These are phyloP conservation scores for Protobothrops mucrosquamatus DNA, from an alignment of 2,113 vertebrate species.

Conservation along the genomic window DNA sequence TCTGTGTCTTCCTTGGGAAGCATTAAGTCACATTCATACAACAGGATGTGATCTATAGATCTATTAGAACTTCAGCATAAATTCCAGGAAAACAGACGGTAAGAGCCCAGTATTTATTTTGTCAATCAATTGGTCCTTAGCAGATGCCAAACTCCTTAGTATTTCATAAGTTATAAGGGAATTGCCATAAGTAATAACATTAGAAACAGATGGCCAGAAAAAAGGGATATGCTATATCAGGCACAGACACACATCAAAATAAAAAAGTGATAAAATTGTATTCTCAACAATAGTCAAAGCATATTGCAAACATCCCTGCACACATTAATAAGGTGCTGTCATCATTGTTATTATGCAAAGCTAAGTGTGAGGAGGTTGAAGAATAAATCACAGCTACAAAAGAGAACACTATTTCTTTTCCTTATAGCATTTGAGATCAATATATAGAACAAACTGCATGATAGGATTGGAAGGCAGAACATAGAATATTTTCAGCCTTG, in stretches of 20 bases:
- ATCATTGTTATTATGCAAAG: not conserved
- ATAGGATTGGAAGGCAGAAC: not conserved
- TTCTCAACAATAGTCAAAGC: not conserved
- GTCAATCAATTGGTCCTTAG: not conserved
- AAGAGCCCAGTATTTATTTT: not conserved
- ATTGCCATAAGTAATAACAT: not conserved
- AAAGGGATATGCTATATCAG: not conserved
- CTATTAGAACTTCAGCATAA: too few relatives aligned
- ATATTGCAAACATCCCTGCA: not conserved
- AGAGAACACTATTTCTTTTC: not conserved
- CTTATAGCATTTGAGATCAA: not conserved
- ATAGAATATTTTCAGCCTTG: not conserved
- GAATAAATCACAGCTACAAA: not conserved
- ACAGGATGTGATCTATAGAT: too few relatives aligned
- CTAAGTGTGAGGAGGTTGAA: not conserved
- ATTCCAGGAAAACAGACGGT: too few relatives aligned
- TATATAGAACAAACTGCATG: not conserved
- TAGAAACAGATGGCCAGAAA: not conserved
- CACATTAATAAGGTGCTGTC: not conserved
- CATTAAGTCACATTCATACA: too few relatives aligned
- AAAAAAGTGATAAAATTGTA: not conserved
- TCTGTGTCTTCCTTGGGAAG: too few relatives aligned
- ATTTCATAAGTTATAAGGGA: not conserved
- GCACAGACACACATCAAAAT: not conserved
- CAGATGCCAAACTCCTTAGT: not conserved